These are phyloP conservation scores for Melanargia galathea DNA, from an alignment of 2,888 invertebrate genomes.

Conservation along the genomic window DNA sequence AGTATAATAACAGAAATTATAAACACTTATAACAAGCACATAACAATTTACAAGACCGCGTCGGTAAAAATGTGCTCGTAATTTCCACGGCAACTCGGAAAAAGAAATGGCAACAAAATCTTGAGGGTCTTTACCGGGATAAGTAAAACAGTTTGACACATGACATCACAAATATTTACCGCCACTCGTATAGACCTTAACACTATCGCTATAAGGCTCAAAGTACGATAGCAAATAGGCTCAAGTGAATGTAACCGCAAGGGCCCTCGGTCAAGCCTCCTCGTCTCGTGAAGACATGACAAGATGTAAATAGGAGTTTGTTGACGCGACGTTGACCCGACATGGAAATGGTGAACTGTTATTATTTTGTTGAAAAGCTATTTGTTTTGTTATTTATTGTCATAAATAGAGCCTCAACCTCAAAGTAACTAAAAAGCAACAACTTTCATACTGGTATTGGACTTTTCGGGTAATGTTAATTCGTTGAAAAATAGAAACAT, in stretches of 20 bases:
- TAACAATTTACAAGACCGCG: too few relatives aligned
- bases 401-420: too few relatives aligned
- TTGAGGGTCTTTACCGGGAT: slow-evolving; percentile 9
- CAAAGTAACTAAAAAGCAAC: too few relatives aligned
- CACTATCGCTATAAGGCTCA: not conserved
- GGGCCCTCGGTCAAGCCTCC: slow-evolving; percentile 16
- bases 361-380: not conserved
- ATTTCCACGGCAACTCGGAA: not conserved
- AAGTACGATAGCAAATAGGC: not conserved
- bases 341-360: not conserved
- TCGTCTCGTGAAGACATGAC: not conserved
- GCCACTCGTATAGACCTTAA: not conserved
- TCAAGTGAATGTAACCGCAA: not conserved
- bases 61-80: not conserved
- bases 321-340: slow-evolving; percentile 5
- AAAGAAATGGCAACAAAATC: slow-evolving; percentile 3
- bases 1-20: too few relatives aligned
- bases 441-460: too few relatives aligned
- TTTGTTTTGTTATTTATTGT: not conserved
- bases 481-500: too few relatives aligned
- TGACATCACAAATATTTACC: not conserved
- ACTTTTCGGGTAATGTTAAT: too few relatives aligned
- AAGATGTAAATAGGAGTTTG: slow-evolving; percentile 7
- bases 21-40: too few relatives aligned
- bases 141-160: slow-evolving; percentile 16